Base-by-base conservation (phyloP, 2,113 vertebrate genomes). In the Pedionomus torquatus region DNA sequence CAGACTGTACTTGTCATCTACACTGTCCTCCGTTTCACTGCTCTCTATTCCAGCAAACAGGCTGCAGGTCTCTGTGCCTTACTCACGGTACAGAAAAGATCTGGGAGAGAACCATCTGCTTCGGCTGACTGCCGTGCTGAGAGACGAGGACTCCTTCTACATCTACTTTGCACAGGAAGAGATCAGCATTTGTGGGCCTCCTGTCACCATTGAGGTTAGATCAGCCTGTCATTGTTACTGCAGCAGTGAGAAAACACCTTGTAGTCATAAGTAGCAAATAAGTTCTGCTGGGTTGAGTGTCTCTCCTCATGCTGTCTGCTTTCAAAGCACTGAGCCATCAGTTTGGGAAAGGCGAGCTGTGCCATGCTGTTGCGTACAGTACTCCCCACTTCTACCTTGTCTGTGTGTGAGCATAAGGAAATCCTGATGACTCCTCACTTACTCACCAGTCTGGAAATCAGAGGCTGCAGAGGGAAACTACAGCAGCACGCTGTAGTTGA, bases 151-250 rank as follows among this genome's bases (percentile, higher is more conserved):
- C 10, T 26, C 89, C 15, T 69, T 49, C 10, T 65, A 90, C 5
- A 25, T 54, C 5, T 98, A 97, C 92, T 95, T 99, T 58, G 97
- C 96, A 20, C 97, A 97, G 91, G 80, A 98, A 60, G 97, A 99
- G n/a, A 60, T 99, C 6, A 96, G 97, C 69, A 90, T 98, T 54
- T 41, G 63, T 21, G 96, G 96, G n/a, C 98, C 98, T 5, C 58
- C 77, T 9, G 86, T 99, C 61, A 44, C 43, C 11, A 69, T 98
- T 30, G 90, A 90, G 33, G 98, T 99, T 28, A 97, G 97, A 39
- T 9, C 1, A 1, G 24, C 35, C 69, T 71, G 21, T 24, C 54
- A 16, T 41, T 86, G 41, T 33, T 66, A 44, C 31, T 64, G 71
- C 55, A 63, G 41, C 6, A 77, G 60, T 33, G 13, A 84, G 31